These are phyloP conservation scores for Cinara cedri DNA, from an alignment of 2,888 invertebrate species.

Conservation along the genomic window DNA sequence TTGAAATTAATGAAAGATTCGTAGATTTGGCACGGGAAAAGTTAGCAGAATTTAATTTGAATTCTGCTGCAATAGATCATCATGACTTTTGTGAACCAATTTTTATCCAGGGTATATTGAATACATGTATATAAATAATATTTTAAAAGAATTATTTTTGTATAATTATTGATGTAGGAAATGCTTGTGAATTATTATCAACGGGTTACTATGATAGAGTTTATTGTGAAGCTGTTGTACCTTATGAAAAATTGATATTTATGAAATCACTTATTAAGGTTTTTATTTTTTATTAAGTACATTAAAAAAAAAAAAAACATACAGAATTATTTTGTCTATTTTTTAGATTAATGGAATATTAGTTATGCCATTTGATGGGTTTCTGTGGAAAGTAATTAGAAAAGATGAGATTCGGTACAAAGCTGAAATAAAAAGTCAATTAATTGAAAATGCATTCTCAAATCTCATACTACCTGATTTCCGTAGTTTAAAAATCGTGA, in stretches of 20 bases:
- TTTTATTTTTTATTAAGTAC: slow-evolving; percentile 57
- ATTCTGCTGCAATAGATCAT: slow-evolving; percentile 75
- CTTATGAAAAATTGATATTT: slow-evolving; percentile 73
- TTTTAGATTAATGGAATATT: slow-evolving; percentile 77
- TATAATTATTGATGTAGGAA: slow-evolving; percentile 66
- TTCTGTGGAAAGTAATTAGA: slow-evolving; percentile 75
- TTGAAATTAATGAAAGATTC: slow-evolving; percentile 77
- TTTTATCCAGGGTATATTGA: slow-evolving; percentile 73
- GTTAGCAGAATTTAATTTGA: slow-evolving; percentile 74
- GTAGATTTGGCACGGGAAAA: slow-evolving; percentile 76
- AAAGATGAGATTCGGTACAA: slow-evolving; percentile 70
- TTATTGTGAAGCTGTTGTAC: slow-evolving; percentile 87
- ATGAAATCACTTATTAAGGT: slow-evolving; percentile 77
- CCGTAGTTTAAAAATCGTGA: slow-evolving; percentile 62
- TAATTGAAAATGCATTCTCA: too few relatives aligned
- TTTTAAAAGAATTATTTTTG: neutral
- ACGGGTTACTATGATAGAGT: slow-evolving; percentile 80
- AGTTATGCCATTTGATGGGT: slow-evolving; percentile 82
- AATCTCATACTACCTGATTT: slow-evolving; percentile 69
- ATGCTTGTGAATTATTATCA: slow-evolving; percentile 72
- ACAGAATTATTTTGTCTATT: slow-evolving; percentile 41
- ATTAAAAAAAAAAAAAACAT: neutral
- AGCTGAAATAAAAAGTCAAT: slow-evolving; percentile 73
- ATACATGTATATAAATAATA: too few relatives aligned
- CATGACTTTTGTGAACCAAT: slow-evolving; percentile 85